Percentiles rank a stretch among this genome's conserved stretches.
Conservation (phyloP, 2,113 vertebrate species). For the Pongo abelii region DNA sequence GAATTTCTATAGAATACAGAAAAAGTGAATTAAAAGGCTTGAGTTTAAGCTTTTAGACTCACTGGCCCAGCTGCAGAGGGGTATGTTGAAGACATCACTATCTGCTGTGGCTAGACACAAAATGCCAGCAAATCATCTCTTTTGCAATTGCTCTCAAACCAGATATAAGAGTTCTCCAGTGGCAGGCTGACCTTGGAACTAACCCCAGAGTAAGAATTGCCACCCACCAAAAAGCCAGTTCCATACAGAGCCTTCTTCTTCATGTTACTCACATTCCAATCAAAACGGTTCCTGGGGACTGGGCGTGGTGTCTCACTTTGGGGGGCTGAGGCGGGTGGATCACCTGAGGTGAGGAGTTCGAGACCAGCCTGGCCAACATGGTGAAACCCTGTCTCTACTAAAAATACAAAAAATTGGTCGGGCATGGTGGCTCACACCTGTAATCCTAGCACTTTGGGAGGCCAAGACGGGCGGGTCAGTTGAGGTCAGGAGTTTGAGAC, state of each 20-base stretch:
- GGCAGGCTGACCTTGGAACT: not conserved
- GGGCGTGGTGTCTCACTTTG: no score
- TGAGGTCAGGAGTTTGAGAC: no score
- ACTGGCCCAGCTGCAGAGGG: not conserved
- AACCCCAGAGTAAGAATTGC: not conserved
- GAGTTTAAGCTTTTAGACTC: not conserved
- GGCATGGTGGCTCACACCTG: no score
- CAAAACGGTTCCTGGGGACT: not conserved
- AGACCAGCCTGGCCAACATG: no score
- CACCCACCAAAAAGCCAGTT: not conserved
- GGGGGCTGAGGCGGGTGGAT: no score
- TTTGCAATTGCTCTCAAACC: not conserved
- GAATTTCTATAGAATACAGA: not conserved
- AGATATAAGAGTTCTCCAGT: not conserved
- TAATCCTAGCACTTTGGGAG: no score
- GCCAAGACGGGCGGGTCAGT: no score
- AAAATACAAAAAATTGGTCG: no score
- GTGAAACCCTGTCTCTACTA: no score
- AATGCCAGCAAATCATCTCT: not conserved
- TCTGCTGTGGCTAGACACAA: not conserved
- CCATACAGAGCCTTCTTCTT: not conserved
- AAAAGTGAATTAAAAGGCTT: not conserved
- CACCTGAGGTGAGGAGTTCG: no score
- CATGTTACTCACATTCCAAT: not conserved
- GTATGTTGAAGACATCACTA: not conserved